Evolutionary conservation across 2,888 invertebrate genomes (phyloP), one percentile per base, ranked within the genome.

Genomic region (Andrena praecox): DNA sequence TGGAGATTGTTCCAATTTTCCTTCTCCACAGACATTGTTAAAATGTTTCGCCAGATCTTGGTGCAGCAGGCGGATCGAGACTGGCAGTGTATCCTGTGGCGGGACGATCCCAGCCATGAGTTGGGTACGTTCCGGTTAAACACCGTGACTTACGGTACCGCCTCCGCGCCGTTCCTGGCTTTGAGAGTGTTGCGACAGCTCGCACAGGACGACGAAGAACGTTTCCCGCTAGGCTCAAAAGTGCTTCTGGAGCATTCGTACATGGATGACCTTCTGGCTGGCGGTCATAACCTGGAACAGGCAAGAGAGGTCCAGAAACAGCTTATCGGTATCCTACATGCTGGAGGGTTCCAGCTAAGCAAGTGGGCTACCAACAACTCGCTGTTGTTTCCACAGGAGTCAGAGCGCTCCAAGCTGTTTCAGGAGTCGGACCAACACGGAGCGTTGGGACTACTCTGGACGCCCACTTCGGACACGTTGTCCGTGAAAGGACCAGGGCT

Each of bases 21-120:
- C 8, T 33, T 33, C 1, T 3, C 33, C 6, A 10, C 35, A 5
- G 56, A 68, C 16, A 68, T 68, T 0, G 56, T 20, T 1, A 68
- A 68, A 3, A 68, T 68, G 68, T 68, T 54, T 5, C 8, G 68
- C 0, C 54, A 68, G 12, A 68, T 68, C 16, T 0, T 31, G 24
- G 35, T 68, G 0, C n/a, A 68, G 2, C 2, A 31, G 0, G 27
- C 2, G 0, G 68, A 68, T 7, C 31, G 20, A 0, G 54, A 54
- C 2, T 68, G 33, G 31, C 56, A 29, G 0, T 12, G 68, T 1
- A 24, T 68, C 10, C 20, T 68, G 10, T 68, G 54, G 54, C 54
- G 68, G 0, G 0, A 8, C 0, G 52, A 54, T 2, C 27, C 33
- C 10, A 31, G 20, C 1, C 1, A 4, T 2, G 1, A 0, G 8